Base-by-base conservation (phyloP, 2,113 vertebrate genomes). In the Microcebus griseorufus region DNA sequence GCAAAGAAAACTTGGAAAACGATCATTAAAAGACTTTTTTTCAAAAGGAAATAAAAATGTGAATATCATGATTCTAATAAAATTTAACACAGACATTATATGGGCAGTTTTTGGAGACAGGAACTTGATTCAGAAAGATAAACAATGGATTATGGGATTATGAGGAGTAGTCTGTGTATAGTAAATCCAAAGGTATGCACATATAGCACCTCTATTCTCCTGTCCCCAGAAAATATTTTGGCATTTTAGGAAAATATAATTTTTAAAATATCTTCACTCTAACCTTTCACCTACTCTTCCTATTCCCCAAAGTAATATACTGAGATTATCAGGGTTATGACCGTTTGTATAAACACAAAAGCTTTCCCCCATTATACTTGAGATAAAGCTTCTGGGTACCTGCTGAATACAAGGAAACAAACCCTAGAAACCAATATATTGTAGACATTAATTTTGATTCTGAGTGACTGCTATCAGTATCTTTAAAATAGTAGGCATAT, bases 31-130 rank as follows among this genome's bases (percentile, higher is more conserved):
- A 53, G 34, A 53, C 20, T 84, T 88, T 65, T 88, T 27, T 45
- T 27, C 29, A 69, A 88, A 95, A 76, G 42, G 6, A 93, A 91
- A 91, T 88, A 69, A 90, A 90, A 17, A 95, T 88, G 23, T 83
- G 34, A 67, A 78, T 89, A 23, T 86, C 45, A 82, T n/a, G 37
- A 73, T n/a, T 67, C 25, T 70, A 95, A 92, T 25, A 95, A 94
- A 75, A 92, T 48, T 69, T 79, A 89, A 76, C 25, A 7, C 9
- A 2, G 78, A 89, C n/a, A 92, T 82, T 86, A 32, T 78, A 85
- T 9, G 4, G 37, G 9, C 70, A 64, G 81, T 29, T 82, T 87
- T 37, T 45, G 16, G 53, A 92, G 72, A 78, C 9, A 88, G 23
- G 12, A 94, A 81, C 51, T 79, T 88, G 16, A 22, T 48, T 93